These are phyloP conservation scores for Mimas tiliae DNA, from an alignment of 2,888 invertebrate species.

Conservation along the genomic window DNA sequence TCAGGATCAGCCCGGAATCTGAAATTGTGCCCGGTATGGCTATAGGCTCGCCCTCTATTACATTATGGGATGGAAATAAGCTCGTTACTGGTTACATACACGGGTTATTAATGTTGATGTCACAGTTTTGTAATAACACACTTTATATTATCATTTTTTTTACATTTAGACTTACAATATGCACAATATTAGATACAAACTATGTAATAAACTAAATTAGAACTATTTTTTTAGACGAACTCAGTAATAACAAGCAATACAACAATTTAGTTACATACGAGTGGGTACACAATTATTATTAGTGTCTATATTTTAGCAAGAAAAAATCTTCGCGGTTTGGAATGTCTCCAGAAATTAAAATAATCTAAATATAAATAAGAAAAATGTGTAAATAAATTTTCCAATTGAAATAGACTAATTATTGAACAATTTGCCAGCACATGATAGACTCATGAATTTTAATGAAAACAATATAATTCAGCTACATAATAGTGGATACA, in stretches of 20 bases:
- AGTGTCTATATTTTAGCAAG: background rate
- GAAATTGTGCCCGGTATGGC: too few relatives aligned
- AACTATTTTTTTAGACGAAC: background rate
- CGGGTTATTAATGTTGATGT: too few relatives aligned
- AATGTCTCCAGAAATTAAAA: background rate
- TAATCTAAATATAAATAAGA: background rate
- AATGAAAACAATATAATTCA: conserved; percentile 13
- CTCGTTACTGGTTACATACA: too few relatives aligned
- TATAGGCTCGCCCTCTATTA: too few relatives aligned
- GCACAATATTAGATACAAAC: too few relatives aligned
- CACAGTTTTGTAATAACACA: too few relatives aligned
- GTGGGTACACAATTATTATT: background rate
- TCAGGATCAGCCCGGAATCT: too few relatives aligned
- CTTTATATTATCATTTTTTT: too few relatives aligned
- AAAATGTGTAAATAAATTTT: background rate
- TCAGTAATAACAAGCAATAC: background rate
- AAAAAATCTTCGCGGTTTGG: background rate
- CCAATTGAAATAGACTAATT: background rate
- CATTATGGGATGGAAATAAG: too few relatives aligned
- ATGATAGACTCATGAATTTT: conserved; percentile 13
- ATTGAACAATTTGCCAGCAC: conserved; percentile 9
- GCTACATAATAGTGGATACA: conserved; percentile 6
- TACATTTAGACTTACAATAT: too few relatives aligned
- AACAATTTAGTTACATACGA: background rate
- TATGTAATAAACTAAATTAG: too few relatives aligned